Conservation (phyloP, 1,140 invertebrate species). For the Cecropterus lyciades region DNA sequence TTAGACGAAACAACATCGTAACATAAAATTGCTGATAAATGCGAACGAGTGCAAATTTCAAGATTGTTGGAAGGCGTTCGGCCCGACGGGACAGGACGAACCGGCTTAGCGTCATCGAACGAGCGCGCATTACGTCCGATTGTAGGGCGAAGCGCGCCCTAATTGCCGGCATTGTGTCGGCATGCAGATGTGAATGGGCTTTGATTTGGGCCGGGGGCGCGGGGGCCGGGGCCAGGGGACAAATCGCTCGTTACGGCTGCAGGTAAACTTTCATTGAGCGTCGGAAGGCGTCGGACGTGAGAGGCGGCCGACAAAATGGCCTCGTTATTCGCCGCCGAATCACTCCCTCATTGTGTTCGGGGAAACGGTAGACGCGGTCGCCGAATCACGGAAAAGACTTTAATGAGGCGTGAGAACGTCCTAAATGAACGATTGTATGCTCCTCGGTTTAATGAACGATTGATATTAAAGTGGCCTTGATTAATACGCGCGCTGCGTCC, state of each 20-base stretch:
- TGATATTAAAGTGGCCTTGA: slow-evolving; percentile 69
- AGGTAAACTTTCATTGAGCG: slow-evolving; percentile 84
- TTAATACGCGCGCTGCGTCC: slow-evolving; percentile 40
- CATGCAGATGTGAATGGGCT: slow-evolving; percentile 84
- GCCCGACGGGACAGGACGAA: slow-evolving; percentile 50
- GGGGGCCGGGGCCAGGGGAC: slow-evolving; percentile 74
- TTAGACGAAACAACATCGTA: slow-evolving; percentile 10
- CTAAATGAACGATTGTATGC: slow-evolving; percentile 79
- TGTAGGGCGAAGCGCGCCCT: slow-evolving; percentile 78
- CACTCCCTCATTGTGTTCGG: slow-evolving; percentile 81
- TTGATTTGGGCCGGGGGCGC: slow-evolving; percentile 77
- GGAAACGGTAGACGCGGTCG: slow-evolving; percentile 82
- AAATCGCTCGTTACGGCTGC: slow-evolving; percentile 84
- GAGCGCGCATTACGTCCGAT: slow-evolving; percentile 80
- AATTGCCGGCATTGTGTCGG: slow-evolving; percentile 83
- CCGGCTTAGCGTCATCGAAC: slow-evolving; percentile 67
- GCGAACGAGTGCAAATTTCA: slow-evolving; percentile 47
- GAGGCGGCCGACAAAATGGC: slow-evolving; percentile 82
- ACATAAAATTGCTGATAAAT: slow-evolving; percentile 21
- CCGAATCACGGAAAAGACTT: slow-evolving; percentile 82
- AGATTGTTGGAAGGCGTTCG: slow-evolving; percentile 44
- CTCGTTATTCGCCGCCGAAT: slow-evolving; percentile 84
- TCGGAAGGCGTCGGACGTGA: slow-evolving; percentile 83
- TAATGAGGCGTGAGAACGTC: slow-evolving; percentile 82
- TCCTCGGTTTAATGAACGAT: slow-evolving; percentile 78